A percentile compares a stretch with the other conserved stretches of the same genome.
These are phyloP conservation scores for Himantopus leucocephalus DNA, from an alignment of 2,113 vertebrate species.

Conservation along the genomic window DNA sequence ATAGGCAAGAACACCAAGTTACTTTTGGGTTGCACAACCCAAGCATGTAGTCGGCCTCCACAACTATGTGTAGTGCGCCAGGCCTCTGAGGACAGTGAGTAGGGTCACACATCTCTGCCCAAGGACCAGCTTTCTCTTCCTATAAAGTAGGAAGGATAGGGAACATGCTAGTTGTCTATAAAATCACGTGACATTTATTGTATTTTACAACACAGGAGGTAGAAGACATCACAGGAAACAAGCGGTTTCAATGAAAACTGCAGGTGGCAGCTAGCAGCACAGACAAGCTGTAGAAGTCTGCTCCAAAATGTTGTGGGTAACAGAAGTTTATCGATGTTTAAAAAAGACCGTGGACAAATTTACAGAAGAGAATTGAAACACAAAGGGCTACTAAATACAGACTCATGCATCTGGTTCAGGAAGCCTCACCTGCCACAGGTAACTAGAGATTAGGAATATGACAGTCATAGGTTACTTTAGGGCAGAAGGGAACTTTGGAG, in stretches of 20 bases:
- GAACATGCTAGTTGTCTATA: neutral
- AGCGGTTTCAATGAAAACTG: neutral
- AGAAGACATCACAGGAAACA: neutral
- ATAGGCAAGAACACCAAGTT: neutral
- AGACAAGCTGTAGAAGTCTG: neutral
- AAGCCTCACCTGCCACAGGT: neutral
- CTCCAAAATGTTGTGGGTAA: neutral
- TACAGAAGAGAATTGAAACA: neutral
- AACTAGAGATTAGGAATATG: neutral
- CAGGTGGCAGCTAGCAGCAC: neutral
- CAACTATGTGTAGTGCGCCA: neutral
- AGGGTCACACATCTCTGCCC: neutral
- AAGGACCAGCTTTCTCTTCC: neutral
- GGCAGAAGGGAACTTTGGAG: neutral
- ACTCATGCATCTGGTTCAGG: neutral
- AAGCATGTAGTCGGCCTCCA: neutral
- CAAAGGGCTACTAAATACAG: neutral
- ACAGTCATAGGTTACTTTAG: neutral
- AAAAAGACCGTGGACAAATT: neutral
- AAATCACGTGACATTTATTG: neutral
- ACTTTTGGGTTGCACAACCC: neutral
- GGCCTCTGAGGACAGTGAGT: neutral
- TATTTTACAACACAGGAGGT: neutral
- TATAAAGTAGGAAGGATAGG: neutral
- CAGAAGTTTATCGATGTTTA: neutral